Percentiles rank a stretch among this genome's conserved stretches.
Conservation (phyloP, 2,888 invertebrate genomes). For the Deilephila elpenor region DNA sequence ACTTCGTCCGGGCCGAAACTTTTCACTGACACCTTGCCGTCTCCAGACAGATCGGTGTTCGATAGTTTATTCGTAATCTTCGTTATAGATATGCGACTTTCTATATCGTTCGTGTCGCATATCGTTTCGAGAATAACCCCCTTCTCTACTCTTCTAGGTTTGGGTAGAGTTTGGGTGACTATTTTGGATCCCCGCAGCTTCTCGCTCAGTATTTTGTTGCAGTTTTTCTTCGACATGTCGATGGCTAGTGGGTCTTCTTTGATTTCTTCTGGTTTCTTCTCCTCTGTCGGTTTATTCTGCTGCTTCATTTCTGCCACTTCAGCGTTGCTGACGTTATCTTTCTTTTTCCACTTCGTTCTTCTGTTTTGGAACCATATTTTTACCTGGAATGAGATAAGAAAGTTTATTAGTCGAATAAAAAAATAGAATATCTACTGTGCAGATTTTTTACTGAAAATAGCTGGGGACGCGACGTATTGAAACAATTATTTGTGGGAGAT, state of each 20-base stretch:
- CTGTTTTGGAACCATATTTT: conserved; percentile 97
- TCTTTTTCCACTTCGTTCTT: conserved; percentile 91
- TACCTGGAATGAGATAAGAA: conserved; percentile 86
- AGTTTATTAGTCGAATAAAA: too few species aligned
- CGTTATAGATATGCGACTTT: conserved; percentile 81
- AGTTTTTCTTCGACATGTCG: conserved; percentile 77
- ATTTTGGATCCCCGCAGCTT: conserved; percentile 69
- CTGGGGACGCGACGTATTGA: too few species aligned
- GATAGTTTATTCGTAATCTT: conserved; percentile 80
- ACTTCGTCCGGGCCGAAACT: conserved; percentile 77
- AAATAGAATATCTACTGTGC: too few species aligned
- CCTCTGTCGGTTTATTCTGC: conserved; percentile 71
- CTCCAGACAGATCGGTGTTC: conserved; percentile 68
- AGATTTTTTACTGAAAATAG: too few species aligned
- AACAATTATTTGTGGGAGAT: too few species aligned
- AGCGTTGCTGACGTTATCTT: conserved; percentile 95
- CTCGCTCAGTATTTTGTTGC: conserved; percentile 73
- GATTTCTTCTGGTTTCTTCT: conserved; percentile 60
- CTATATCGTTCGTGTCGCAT: conserved; percentile 76
- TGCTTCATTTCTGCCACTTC: conserved; percentile 94
- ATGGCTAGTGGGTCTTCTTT: conserved; percentile 73
- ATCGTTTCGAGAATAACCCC: conserved; percentile 70
- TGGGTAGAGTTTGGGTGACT: conserved; percentile 56
- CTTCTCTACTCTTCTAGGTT: conserved; percentile 74
- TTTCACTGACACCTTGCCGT: conserved; percentile 68